Conservation (phyloP, 2,888 invertebrate genomes). For the Gibbula magus region DNA sequence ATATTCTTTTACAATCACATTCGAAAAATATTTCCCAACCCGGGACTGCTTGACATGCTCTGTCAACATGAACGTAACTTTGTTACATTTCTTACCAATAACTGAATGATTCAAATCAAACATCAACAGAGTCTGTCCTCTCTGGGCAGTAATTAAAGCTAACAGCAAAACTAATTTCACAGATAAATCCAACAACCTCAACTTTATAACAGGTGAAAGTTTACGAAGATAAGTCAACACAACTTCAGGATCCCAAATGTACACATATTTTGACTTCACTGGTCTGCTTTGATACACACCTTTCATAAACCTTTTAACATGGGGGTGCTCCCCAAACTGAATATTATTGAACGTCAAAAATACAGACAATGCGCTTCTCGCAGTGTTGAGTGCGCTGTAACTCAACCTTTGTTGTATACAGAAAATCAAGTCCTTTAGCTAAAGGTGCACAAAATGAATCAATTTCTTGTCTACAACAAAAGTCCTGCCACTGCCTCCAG, state of each 20-base stretch:
- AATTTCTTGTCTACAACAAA: constrained; percentile 1
- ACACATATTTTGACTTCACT: constrained; percentile 32
- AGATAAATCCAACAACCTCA: constrained; percentile 29
- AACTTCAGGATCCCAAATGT: constrained; percentile 39
- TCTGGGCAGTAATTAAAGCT: constrained; percentile 37
- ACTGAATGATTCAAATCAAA: constrained; percentile 33
- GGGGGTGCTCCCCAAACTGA: constrained; percentile 11
- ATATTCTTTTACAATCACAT: constrained; percentile 22
- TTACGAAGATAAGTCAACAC: constrained; percentile 35
- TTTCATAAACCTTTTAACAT: constrained; percentile 41
- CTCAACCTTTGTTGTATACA: constrained; percentile 26
- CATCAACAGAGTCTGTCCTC: constrained; percentile 36
- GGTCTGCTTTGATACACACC: constrained; percentile 39
- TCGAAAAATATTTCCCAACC: constrained; percentile 30
- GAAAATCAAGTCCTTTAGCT: background rate
- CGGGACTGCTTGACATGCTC: background rate
- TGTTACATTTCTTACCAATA: constrained; percentile 28
- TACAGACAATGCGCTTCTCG: background rate
- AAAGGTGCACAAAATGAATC: constrained; percentile 39
- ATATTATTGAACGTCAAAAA: background rate
- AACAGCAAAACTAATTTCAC: constrained; percentile 38
- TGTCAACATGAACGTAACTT: background rate
- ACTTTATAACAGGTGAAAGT: constrained; percentile 16
- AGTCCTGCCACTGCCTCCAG: no score
- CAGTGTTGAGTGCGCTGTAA: constrained; percentile 37